A percentile compares a stretch with the other conserved stretches of the same genome.
phyloP scores from a whole-genome alignment of 1,140 invertebrate genomes.

The Drosophila auraria region DNA sequence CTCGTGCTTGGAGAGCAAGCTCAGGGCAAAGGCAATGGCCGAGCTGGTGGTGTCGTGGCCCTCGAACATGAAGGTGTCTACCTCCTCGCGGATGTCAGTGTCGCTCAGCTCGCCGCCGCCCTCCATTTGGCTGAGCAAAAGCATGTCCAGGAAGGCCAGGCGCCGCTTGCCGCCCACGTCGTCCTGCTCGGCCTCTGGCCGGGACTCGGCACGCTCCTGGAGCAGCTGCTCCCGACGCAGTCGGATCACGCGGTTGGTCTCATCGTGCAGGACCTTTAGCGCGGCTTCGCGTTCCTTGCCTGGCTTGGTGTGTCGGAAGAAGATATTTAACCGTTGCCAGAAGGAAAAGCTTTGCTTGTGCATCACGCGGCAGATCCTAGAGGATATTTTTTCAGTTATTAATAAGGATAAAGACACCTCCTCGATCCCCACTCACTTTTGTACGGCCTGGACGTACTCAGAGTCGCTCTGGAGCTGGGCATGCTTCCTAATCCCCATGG shows the following conservation, averaged over 20 bases:
- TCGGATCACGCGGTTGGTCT: slow-evolving; percentile 75
- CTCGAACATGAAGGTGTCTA: slow-evolving; percentile 94
- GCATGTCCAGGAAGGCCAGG: slow-evolving; percentile 92
- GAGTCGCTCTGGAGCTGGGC: slow-evolving; percentile 87
- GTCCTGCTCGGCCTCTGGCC: slow-evolving; percentile 28
- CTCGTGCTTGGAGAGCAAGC: slow-evolving; percentile 88
- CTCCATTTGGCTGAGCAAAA: slow-evolving; percentile 87
- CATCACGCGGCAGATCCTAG: slow-evolving; percentile 78
- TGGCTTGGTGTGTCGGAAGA: slow-evolving; percentile 86
- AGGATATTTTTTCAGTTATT: neutral
- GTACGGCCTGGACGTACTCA: slow-evolving; percentile 88
- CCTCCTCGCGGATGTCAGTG: slow-evolving; percentile 91
- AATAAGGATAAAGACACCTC: neutral
- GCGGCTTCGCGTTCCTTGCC: slow-evolving; percentile 52
- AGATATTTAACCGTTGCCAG: slow-evolving; percentile 86
- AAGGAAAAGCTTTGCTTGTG: slow-evolving; percentile 87
- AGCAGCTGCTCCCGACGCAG: slow-evolving; percentile 63
- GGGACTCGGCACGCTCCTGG: slow-evolving; percentile 38
- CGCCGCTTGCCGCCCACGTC: slow-evolving; percentile 85
- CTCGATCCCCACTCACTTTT: slow-evolving; percentile 63
- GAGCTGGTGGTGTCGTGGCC: slow-evolving; percentile 91
- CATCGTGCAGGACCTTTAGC: slow-evolving; percentile 63
- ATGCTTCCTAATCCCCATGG: slow-evolving; percentile 91
- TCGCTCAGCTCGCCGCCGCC: slow-evolving; percentile 86
- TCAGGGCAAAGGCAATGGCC: slow-evolving; percentile 87